phyloP scores from a whole-genome alignment of 2,888 invertebrate species.

The Pediacus dermestoides region DNA sequence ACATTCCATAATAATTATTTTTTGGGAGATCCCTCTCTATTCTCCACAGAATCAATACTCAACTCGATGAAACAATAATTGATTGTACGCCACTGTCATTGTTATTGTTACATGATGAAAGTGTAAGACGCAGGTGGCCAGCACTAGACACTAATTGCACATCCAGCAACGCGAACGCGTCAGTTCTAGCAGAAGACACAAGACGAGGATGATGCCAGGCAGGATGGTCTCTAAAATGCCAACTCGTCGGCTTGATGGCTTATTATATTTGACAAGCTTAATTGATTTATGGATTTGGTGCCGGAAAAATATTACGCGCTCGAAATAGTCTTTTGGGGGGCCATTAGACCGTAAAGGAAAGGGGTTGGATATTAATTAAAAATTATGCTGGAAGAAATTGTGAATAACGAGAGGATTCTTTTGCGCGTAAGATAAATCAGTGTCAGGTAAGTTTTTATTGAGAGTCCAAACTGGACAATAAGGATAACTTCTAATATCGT shows the following conservation, averaged over 20 bases:
- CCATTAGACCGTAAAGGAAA: slow-evolving; percentile 9
- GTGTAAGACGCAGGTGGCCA: slow-evolving; percentile 1
- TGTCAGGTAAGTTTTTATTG: no score
- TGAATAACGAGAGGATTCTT: no score
- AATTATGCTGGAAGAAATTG: no score
- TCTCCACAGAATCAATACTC: background rate
- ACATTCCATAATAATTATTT: no score
- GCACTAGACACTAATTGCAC: background rate
- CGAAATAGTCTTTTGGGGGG: slow-evolving; percentile 19
- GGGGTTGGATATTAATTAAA: slow-evolving; percentile 28
- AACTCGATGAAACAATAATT: background rate
- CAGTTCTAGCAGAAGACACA: no score
- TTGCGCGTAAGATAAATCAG: no score
- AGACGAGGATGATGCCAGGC: no score
- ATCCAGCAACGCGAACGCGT: background rate
- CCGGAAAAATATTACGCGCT: slow-evolving; percentile 21
- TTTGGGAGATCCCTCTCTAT: no score
- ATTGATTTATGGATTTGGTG: slow-evolving; percentile 34
- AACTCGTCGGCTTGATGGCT: slow-evolving; percentile 20
- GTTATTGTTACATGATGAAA: background rate
- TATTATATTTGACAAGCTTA: slow-evolving; percentile 37
- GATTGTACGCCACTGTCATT: background rate
- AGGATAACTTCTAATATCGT: no score
- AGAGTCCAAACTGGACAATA: no score
- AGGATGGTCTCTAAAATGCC: background rate